Base-by-base conservation (phyloP, 2,888 invertebrate species). In the Machimus atricapillus region DNA sequence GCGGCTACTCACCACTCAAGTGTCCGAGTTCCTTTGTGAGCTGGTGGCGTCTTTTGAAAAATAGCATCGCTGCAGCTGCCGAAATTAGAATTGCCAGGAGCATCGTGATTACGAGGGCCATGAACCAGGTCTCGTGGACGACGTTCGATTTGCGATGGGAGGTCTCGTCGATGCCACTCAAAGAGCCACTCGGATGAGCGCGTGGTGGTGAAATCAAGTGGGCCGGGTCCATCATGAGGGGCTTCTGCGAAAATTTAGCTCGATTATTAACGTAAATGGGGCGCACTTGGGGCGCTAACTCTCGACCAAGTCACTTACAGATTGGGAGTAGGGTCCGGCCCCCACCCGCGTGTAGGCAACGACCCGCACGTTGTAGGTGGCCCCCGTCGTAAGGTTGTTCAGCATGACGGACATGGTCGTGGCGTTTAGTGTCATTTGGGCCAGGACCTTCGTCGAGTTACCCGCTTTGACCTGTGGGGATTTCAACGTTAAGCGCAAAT, bases 341-440 rank as follows among this genome's bases (percentile, higher is more conserved):
- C 99, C 99, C 2, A 95, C 95, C 88, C 95, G 94, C 0, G 98
- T 99, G 90, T 96, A 95, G 0, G 98, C 98, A 12, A 98, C 97
- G 9, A 99, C 96, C 87, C 97, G 95, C 0, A 98, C 97, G 89
- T 96, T 96, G 92, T 99, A 99, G 4, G 96, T 94, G 3, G 96
- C 96, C 85, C 97, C 97, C 2, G 96, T 94, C 12, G 97, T 96
- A 86, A 99, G 93, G 91, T 98, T 98, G 91, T 97, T 97, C 23
- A 99, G 95, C 77, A 97, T 95, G 9, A 98, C 96, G 2, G 97
- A 97, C n/a, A 96, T 96, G 0, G 97, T 97, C 14, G 96, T 96
- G 5, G 97, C 96, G 89, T 98, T 98, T 87, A 98, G 94, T 0
- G 97, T 96, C 95, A 98, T 96, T 91, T 97, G 96, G 85, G 96